Evolutionary conservation across 2,113 vertebrate genomes (phyloP), one percentile per base, ranked within the genome.

Genomic region (Paedocypris sp.): DNA sequence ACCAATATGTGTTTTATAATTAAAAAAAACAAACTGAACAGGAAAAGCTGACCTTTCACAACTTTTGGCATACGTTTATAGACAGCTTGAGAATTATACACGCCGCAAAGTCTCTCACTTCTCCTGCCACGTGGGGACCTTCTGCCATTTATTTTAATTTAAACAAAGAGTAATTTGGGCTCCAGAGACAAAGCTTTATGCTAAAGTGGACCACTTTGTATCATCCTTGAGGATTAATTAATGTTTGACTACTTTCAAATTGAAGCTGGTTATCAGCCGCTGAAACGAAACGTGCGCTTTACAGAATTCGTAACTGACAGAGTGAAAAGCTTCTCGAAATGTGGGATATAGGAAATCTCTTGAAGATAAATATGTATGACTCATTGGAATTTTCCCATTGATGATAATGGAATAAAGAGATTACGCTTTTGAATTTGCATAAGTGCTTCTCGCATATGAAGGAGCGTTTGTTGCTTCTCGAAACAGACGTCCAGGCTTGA

Each of bases 181-280:
- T 67, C 47, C 4, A 12, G 35, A 63, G 64, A 62, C 64, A 58
- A 62, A 59, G 60, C 46, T 12, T 32, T 47, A 31, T 61, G 39
- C 53, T 64, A 52, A 51, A 60, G 31, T 50, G 32, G 15, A 33
- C n/a, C 36, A 31, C 54, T 54, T 38, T 63, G 47, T 48, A 52
- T 41, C 38, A 47, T 46, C 47, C 42, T 36, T 47, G 41, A 63
- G 60, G 64, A 71, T 67, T 63, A 64, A 67, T 71, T 71, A 71
- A 54, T 36, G 36, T 49, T 36, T 60, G 65, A 64, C 28, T 43
- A 48, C 29, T 31, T 29, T 47, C 53, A 66, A 72, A 62, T 66
- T 67, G 35, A 41, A 66, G 62, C 20, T 25, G 46, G 43, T 66
- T 43, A 68, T 68, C 60, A 28, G 38, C 38, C 16, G 33, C 32